Percentiles rank a stretch among this genome's conserved stretches.
phyloP scores from a whole-genome alignment of 2,113 vertebrate species.

The Anguilla rostrata region DNA sequence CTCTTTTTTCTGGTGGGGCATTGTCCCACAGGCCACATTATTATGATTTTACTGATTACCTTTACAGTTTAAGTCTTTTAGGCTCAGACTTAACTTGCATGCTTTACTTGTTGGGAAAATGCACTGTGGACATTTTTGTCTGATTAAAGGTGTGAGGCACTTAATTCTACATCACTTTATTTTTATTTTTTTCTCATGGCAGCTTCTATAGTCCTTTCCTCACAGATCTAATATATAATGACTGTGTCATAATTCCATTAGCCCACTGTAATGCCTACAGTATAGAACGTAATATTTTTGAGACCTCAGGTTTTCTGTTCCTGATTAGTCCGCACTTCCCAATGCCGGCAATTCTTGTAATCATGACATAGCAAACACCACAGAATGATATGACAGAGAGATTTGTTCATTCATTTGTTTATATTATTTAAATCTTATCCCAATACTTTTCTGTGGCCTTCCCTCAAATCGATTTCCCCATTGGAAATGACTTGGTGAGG shows the following conservation, averaged over 20 bases:
- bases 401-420: neutral
- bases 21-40: too few species aligned
- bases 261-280: neutral
- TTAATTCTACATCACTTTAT: neutral
- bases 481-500: too few species aligned
- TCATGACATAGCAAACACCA: neutral
- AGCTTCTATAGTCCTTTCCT: neutral
- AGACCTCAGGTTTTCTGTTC: slow-evolving; percentile 2
- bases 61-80: too few species aligned
- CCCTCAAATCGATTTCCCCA: too few species aligned
- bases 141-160: neutral
- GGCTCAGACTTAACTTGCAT: neutral
- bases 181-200: neutral
- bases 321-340: neutral
- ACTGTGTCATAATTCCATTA: neutral
- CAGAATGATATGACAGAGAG: neutral
- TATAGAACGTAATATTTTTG: neutral
- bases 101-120: slow-evolving; percentile 1
- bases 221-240: neutral
- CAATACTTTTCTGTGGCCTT: too few species aligned
- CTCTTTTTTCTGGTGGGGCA: too few species aligned
- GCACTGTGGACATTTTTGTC: neutral
- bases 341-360: neutral
- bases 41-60: too few species aligned
- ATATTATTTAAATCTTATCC: neutral